Base-by-base conservation (phyloP, 2,113 vertebrate species). In the Myiozetetes cayanensis region DNA sequence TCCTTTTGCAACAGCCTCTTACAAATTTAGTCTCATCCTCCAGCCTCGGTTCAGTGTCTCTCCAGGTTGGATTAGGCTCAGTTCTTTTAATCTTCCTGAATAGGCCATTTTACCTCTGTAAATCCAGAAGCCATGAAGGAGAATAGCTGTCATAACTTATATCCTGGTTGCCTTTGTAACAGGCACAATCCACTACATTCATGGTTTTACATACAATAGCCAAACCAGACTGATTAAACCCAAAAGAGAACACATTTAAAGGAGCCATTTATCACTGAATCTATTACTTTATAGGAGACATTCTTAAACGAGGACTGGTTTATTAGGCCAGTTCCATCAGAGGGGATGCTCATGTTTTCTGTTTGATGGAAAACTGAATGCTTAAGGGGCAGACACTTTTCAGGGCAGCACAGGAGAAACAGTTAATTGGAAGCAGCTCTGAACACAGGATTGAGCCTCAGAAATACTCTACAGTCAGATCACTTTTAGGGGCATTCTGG, bases 401-500 rank as follows among this genome's bases (percentile, higher is more conserved):
- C 83, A 39, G 2, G 9, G 79, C 66, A 82, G 63, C 66, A 76
- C 62, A 73, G 17, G 68, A 79, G 35, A 85, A 61, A 22, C 68
- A 27, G 47, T 75, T 65, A 20, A 62, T 76, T 8, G 63, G 43
- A 86, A 75, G 66, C 37, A 68, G 58, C 71, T 88, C 63, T 63
- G 52, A 61, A 27, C 0, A 4, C 39, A 50, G 41, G 41, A 30
- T 0, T 59, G 56, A 3, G 4, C 19, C 62, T 65, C 67, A 61
- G 20, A 80, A 74, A 82, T 17, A 76, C 55, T 96, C 96, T 87
- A 68, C 92, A 90, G 74, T 22, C 82, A 86, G 31, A 97, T 11
- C 22, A 83, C 44, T 53, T 35, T 79, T 93, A 90, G 65, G 39
- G 94, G 96, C 14, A 81, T 67, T 53, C 71, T 77, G 87, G 97